A percentile compares a stretch with the other conserved stretches of the same genome.
Conservation (phyloP, 1,140 invertebrate species). For the Apolygus lucorum region DNA sequence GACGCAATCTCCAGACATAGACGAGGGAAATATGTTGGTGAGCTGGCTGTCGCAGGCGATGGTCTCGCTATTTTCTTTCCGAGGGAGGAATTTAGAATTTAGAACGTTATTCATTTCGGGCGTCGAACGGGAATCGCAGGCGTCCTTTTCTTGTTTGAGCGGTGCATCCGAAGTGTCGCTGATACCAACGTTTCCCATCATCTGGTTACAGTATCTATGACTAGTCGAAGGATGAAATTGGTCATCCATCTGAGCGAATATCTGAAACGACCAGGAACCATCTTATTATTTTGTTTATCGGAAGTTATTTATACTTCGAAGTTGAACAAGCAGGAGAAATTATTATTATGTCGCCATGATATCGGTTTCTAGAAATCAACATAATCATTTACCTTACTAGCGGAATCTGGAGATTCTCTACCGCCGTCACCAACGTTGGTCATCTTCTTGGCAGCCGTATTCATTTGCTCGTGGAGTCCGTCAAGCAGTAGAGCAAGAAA, state of each 20-base stretch:
- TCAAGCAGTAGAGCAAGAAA: slow-evolving; percentile 59
- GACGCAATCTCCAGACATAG: background rate
- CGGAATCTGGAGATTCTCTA: background rate
- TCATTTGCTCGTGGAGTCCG: slow-evolving; percentile 58
- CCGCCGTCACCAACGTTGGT: background rate
- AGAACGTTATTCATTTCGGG: background rate
- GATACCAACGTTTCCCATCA: slow-evolving; percentile 33
- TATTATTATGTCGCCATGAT: too few relatives aligned
- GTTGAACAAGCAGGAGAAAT: too few relatives aligned
- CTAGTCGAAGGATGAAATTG: background rate
- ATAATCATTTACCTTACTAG: background rate
- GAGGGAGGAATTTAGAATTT: background rate
- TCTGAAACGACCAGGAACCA: slow-evolving; percentile 10
- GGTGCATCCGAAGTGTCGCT: background rate
- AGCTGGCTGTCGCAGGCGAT: slow-evolving; percentile 10
- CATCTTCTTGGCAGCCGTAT: slow-evolving; percentile 39
- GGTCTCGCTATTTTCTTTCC: slow-evolving; percentile 17
- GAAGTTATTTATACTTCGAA: too few relatives aligned
- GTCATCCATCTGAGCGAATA: background rate
- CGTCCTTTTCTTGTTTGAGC: background rate
- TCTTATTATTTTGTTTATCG: too few relatives aligned
- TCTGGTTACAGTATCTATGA: slow-evolving; percentile 33
- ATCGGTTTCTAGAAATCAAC: too few relatives aligned
- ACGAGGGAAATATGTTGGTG: slow-evolving; percentile 7
- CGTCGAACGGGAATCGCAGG: background rate